Evolutionary conservation across 2,113 vertebrate species (phyloP).

Genomic region (Silurus glanis): DNA sequence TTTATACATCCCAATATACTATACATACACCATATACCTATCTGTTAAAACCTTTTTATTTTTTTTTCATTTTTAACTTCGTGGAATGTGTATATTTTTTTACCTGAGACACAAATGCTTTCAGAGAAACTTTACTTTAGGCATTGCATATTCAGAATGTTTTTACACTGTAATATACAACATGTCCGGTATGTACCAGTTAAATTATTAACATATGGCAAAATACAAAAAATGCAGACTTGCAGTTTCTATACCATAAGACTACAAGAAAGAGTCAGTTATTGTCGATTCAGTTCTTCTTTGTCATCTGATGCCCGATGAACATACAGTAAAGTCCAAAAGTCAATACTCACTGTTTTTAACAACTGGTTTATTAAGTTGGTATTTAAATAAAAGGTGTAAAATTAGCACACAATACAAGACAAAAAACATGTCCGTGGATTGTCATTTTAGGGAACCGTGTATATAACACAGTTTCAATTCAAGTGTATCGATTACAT

Average conservation of each 20-base stretch:
- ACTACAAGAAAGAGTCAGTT: background rate
- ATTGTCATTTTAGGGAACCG: background rate
- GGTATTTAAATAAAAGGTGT: background rate
- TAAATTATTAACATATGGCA: background rate
- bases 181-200: background rate
- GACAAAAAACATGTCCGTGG: background rate
- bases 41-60: background rate
- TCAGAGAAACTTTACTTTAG: background rate
- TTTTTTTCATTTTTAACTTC: background rate
- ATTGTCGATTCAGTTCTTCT: background rate
- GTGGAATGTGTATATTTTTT: background rate
- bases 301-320: background rate
- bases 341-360: background rate
- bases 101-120: background rate
- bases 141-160: background rate
- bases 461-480: background rate
- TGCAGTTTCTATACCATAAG: background rate
- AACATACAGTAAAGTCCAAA: constrained; percentile 4
- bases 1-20: background rate
- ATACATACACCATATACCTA: background rate
- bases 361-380: background rate
- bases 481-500: background rate
- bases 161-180: background rate
- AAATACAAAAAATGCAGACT: background rate
- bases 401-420: background rate